Base-by-base conservation (phyloP, 2,888 invertebrate genomes). In the Bombylius discolor region DNA sequence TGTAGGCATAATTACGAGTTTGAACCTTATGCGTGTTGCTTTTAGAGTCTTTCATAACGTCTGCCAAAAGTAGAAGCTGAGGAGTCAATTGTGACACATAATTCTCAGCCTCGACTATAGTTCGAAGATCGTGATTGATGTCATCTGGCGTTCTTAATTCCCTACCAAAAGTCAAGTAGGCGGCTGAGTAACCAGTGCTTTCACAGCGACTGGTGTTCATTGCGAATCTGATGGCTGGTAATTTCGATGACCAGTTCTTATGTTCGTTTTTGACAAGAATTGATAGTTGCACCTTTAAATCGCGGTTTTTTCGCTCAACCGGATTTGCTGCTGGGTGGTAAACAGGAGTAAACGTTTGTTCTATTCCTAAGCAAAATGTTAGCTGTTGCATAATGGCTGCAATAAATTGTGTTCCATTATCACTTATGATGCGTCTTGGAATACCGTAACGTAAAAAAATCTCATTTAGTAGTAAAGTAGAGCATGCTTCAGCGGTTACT, bases 251-350 rank as follows among this genome's bases (percentile, higher is more conserved):
- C 70, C n/a, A n/a, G 2, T n/a, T 42, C 1, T 47, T 14, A 51
- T 70, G 70, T 23, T 23, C 23, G 23, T 23, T 23, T 23, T 23
- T 23, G 23, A 23, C 23, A 23, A 23, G 23, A 23, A 9, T 67
- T 64, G 36, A 36, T 36, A 36, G 2, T 9, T 36, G 36, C 1
- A 36, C 36, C 65, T 52, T 66, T 5, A 68, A 64, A 0, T 47
- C 64, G 63, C 63, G 0, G 64, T 53, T 5, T 64, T 60, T 3
- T 1, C 68, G 50, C 51, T 69, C 69, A 1, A 65, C 68, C 0
- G 67, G 69, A 49, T 69, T 70, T 0, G 66, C 64, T 39, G 66
- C 63, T 0, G 69, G 69, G 48, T 71, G 69, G 56, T 70, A 69
- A 0, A 66, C 51, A 0, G 68, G 67, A 4, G 62, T 63, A 5